These are phyloP conservation scores for Notothenia rossii DNA, from an alignment of 2,113 vertebrate species.

Conservation along the genomic window DNA sequence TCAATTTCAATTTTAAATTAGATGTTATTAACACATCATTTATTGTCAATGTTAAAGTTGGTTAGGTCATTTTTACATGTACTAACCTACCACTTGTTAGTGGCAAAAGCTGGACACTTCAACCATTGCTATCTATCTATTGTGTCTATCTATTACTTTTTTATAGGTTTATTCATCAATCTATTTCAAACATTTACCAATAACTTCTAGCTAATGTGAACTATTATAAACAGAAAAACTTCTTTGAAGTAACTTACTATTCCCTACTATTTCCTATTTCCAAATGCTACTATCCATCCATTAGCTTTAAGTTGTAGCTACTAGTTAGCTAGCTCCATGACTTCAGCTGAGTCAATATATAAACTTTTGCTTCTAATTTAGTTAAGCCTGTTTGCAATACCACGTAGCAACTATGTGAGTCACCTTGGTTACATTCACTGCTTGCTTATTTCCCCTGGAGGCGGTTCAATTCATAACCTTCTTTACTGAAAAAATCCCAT, in stretches of 20 bases:
- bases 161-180: neutral
- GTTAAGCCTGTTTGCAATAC: neutral
- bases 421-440: neutral
- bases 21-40: neutral
- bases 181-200: neutral
- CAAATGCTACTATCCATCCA: too few species aligned
- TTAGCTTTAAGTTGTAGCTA: neutral
- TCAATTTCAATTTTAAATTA: neutral
- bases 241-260: too few species aligned
- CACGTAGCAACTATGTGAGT: neutral
- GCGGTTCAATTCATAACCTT: neutral
- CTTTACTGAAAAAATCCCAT: neutral
- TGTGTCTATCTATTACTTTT: neutral
- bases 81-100: neutral
- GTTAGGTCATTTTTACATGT: neutral
- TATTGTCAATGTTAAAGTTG: neutral
- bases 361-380: neutral
- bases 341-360: neutral
- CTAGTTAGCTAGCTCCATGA: neutral
- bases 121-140: neutral
- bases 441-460: neutral
- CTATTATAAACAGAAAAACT: too few species aligned
- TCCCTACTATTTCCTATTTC: too few species aligned
- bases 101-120: neutral
- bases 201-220: neutral